Base-by-base conservation (phyloP, 1,140 invertebrate species). In the Nephila pilipes region DNA sequence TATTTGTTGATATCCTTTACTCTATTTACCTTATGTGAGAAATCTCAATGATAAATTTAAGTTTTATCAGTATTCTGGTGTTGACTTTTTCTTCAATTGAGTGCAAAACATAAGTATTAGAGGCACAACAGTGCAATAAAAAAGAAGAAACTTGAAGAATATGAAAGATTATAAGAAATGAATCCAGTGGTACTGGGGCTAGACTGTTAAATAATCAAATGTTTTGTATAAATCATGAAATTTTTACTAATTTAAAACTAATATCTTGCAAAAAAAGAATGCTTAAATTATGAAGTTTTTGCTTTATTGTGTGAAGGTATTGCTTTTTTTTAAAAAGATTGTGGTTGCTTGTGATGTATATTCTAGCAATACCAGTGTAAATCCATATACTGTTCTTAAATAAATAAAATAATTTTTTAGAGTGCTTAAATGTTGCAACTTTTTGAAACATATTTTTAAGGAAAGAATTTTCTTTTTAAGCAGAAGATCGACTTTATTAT, bases 371-470 rank as follows among this genome's bases (percentile, higher is more conserved):
- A 18, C 32, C 32, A 29, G 20, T 75, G 69, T 75, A 32, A 75
- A 75, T 36, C 10, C 29, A 32, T 75, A 75, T 36, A 75, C 36
- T 75, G 69, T 75, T 75, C 69, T 75, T 75, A 36, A 36, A 32
- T 25, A 75, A 75, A 75, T 75, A 75, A 75, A 75, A 18, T 18
- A 75, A 75, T 20, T 75, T 65, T 69, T 75, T 75, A 75, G 69
- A 75, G 25, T n/a, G 63, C n/a, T 29, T 65, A 65, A 46, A 46
- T 4, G 12, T 46, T 46, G 46, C 6, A 46, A 46, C 12, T 46
- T 46, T 8, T 46, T 1, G 6, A 10, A 10, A 10, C 46, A 46
- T 46, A 10, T 46, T 46, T 46, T 46, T 46, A 46, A 46, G 4
- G 6, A 10, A 46, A 46, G n/a, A 46, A 46, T 46, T 0, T 10